Percentiles rank a stretch among this genome's conserved stretches.
phyloP scores from a whole-genome alignment of 2,888 invertebrate genomes.

The Aphidoletes aphidimyza region DNA sequence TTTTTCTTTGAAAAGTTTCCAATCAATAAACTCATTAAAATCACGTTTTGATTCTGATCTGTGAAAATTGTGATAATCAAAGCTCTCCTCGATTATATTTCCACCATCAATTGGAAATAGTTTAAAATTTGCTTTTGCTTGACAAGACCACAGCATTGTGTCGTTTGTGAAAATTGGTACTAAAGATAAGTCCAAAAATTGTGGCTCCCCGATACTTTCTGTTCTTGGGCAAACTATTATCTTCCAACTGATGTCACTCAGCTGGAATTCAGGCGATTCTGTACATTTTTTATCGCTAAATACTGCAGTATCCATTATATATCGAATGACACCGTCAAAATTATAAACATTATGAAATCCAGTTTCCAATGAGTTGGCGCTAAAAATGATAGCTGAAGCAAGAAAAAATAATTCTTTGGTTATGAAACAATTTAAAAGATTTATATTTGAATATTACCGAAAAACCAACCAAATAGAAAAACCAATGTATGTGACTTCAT shows the following conservation, averaged over 20 bases:
- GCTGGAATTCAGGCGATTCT: background rate
- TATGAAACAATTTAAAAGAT: too few relatives aligned
- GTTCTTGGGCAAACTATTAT: background rate
- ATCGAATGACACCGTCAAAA: background rate
- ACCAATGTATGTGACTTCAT: too few relatives aligned
- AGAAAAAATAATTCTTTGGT: too few relatives aligned
- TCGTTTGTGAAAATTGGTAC: background rate
- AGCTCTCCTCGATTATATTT: background rate
- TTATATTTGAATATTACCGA: too few relatives aligned
- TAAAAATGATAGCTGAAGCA: too few relatives aligned
- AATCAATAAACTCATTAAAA: background rate
- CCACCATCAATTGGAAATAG: too few relatives aligned
- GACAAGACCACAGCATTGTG: background rate
- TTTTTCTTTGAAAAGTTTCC: background rate
- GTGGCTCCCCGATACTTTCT: background rate
- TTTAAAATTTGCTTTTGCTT: too few relatives aligned
- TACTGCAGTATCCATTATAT: background rate
- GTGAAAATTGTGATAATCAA: background rate
- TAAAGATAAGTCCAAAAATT: background rate
- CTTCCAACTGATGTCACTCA: background rate
- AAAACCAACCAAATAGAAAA: too few relatives aligned
- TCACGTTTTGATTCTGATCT: background rate
- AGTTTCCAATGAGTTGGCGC: too few relatives aligned
- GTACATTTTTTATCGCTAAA: background rate
- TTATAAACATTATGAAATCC: too few relatives aligned